Percentiles rank a stretch among this genome's conserved stretches.
Conservation (phyloP, 2,113 vertebrate genomes). For the Brevimyrus niger region DNA sequence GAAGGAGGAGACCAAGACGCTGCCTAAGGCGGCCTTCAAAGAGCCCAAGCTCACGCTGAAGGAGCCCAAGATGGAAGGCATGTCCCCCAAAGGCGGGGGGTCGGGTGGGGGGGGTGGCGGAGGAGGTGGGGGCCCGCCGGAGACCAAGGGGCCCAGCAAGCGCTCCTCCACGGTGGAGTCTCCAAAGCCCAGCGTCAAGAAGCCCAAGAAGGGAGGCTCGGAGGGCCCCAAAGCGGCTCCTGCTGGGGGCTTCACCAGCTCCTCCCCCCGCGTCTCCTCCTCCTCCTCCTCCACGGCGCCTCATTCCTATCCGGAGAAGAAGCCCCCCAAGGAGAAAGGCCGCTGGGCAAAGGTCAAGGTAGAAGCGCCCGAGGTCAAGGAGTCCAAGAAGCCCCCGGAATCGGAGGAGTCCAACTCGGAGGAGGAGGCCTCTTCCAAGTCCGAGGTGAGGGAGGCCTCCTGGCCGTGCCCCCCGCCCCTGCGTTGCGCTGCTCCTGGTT, state of each 20-base stretch:
- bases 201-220: constrained; percentile 85
- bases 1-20: constrained; percentile 82
- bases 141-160: constrained; percentile 80
- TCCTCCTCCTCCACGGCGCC: constrained; percentile 52
- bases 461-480: neutral
- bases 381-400: constrained; percentile 77
- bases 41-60: constrained; percentile 93
- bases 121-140: constrained; percentile 43
- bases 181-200: constrained; percentile 87
- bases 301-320: constrained; percentile 73
- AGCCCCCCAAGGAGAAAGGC: constrained; percentile 81
- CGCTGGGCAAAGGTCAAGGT: constrained; percentile 75
- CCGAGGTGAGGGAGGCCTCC: constrained; percentile 69
- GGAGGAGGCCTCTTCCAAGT: constrained; percentile 90
- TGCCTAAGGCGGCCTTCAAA: constrained; percentile 92
- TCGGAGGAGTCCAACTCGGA: constrained; percentile 91
- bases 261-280: constrained; percentile 77
- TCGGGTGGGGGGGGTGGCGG: constrained; percentile 62
- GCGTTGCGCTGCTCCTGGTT: neutral
- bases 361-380: constrained; percentile 75
- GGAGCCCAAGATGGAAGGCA: constrained; percentile 88
- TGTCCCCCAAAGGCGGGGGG: constrained; percentile 85
- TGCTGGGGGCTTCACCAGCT: constrained; percentile 56
- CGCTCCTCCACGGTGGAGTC: constrained; percentile 81
- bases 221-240: constrained; percentile 67